A percentile compares a stretch with the other conserved stretches of the same genome.
Conservation (phyloP, 2,888 invertebrate genomes). For the Diarsia dahlii region DNA sequence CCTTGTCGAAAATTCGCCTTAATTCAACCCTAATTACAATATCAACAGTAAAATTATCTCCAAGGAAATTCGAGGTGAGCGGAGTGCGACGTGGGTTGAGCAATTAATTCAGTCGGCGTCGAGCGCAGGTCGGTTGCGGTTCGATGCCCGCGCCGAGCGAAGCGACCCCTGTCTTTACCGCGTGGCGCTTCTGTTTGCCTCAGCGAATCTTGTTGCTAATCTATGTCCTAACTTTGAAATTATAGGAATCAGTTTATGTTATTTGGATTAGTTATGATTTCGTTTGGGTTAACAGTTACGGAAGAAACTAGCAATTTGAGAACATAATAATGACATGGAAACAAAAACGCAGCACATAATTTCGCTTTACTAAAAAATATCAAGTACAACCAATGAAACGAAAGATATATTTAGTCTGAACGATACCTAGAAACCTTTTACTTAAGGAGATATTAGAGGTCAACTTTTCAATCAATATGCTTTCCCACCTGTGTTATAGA, state of each 20-base stretch:
- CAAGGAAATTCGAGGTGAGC: constrained; percentile 54
- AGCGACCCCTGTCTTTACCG: constrained; percentile 71
- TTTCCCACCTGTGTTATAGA: neutral
- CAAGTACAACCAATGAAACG: no score
- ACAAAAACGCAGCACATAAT: no score
- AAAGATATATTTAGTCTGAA: no score
- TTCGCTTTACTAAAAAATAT: no score
- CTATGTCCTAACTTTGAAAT: constrained; percentile 59
- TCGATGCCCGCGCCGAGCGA: constrained; percentile 67
- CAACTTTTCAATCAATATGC: neutral
- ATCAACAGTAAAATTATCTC: constrained; percentile 60
- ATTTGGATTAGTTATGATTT: neutral
- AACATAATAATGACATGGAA: no score
- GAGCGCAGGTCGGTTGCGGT: constrained; percentile 75
- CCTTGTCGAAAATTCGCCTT: constrained; percentile 44
- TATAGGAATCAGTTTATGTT: neutral
- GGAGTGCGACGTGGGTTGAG: constrained; percentile 61
- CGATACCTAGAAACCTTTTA: no score
- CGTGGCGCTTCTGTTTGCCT: constrained; percentile 61
- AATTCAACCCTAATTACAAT: constrained; percentile 58
- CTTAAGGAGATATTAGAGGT: no score
- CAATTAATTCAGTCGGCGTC: constrained; percentile 74
- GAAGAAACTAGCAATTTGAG: neutral
- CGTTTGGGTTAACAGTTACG: neutral
- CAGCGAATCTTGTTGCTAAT: constrained; percentile 62